Evolutionary conservation across 2,113 vertebrate species (phyloP).

Genomic region (Menura novaehollandiae): DNA sequence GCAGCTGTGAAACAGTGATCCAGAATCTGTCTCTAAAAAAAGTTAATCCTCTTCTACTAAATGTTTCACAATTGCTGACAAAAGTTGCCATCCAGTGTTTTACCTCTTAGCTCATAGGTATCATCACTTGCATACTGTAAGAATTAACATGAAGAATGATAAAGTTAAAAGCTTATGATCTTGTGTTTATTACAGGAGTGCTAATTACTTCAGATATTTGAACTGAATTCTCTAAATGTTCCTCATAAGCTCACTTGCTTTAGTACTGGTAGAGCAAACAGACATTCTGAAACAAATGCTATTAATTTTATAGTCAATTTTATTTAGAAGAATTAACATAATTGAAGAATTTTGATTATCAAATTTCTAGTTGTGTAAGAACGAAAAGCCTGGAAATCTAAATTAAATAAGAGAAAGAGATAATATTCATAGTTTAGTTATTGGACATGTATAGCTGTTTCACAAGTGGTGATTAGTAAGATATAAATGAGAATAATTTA

Average conservation of each 20-base stretch:
- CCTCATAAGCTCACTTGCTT: not conserved
- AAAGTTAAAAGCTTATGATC: not conserved
- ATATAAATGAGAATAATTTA: not conserved
- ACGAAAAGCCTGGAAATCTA: not conserved
- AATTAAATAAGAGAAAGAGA: not conserved
- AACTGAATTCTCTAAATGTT: not conserved
- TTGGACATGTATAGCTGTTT: not conserved
- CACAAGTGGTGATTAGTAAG: not conserved
- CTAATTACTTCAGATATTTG: not conserved
- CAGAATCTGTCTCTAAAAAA: not conserved
- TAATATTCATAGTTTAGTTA: not conserved
- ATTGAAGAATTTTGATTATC: not conserved
- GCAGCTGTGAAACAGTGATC: not conserved
- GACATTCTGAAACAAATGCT: not conserved
- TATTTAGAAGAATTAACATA: not conserved
- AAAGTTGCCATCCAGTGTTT: not conserved
- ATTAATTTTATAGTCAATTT: not conserved
- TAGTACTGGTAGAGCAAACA: not conserved
- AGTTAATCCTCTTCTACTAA: not conserved
- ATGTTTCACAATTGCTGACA: not conserved
- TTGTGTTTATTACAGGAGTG: not conserved
- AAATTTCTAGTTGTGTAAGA: not conserved
- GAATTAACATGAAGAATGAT: not conserved
- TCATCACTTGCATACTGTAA: not conserved
- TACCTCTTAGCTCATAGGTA: not conserved